Evolutionary conservation across 2,797 vertebrate genomes (phyloP).

Genomic region (Staurois parvus): DNA sequence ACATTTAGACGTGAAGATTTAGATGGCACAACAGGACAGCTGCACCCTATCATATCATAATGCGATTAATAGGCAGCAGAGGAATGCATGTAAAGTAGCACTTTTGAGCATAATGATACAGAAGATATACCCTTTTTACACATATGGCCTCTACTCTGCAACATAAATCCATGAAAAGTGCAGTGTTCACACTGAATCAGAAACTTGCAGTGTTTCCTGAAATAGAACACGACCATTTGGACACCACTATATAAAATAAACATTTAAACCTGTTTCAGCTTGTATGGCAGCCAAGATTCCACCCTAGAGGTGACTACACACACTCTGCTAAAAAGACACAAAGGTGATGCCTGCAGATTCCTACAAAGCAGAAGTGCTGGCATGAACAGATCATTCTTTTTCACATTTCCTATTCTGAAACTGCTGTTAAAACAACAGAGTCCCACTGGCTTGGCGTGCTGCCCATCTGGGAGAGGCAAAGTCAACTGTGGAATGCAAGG

Average conservation of each 20-base stretch:
- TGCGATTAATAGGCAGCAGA: background rate
- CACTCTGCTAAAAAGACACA: constrained; percentile 7
- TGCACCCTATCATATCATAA: background rate
- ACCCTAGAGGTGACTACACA: constrained; percentile 47
- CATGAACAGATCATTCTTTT: constrained; percentile 37
- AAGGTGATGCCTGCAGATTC: constrained; percentile 44
- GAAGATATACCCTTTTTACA: background rate
- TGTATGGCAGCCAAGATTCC: constrained; percentile 35
- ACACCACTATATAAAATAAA: constrained; percentile 34
- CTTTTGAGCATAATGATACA: background rate
- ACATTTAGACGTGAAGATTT: background rate
- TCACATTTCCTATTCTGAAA: constrained; percentile 58
- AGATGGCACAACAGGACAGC: background rate
- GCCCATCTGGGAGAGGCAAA: constrained; percentile 54
- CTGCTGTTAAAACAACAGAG: constrained; percentile 60
- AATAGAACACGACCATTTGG: constrained; percentile 11
- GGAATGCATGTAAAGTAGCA: background rate
- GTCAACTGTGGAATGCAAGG: constrained; percentile 41
- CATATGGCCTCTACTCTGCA: background rate
- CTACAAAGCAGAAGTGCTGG: constrained; percentile 46
- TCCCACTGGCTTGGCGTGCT: constrained; percentile 48
- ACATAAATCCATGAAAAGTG: background rate
- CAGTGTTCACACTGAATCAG: background rate
- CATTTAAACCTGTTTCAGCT: constrained; percentile 31
- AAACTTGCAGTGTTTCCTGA: constrained; percentile 10